These are phyloP conservation scores for Cygnus buccinator DNA, from an alignment of 2,113 vertebrate genomes.

Conservation along the genomic window DNA sequence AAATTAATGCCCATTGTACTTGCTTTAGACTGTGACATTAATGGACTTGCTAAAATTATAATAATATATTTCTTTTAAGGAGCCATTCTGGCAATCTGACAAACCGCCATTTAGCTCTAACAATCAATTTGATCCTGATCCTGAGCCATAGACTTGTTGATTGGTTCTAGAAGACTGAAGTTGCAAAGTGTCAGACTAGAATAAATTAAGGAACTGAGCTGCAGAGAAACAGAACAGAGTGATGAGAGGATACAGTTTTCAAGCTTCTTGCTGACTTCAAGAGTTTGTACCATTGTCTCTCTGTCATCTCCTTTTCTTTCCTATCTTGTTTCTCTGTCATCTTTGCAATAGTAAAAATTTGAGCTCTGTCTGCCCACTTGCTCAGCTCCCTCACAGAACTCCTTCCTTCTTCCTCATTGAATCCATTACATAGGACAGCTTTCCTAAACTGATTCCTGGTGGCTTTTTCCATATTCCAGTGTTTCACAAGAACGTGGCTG, in stretches of 20 bases:
- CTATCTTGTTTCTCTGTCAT: not conserved
- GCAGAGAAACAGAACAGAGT: not conserved
- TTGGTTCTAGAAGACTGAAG: not conserved
- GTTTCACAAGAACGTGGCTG: not conserved
- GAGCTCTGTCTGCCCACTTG: not conserved
- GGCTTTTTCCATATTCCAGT: not conserved
- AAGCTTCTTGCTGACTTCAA: not conserved
- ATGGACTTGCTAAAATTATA: not conserved
- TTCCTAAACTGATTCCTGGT: not conserved
- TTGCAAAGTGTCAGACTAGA: not conserved
- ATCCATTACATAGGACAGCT: not conserved
- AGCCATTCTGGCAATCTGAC: not conserved
- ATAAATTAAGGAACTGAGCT: not conserved
- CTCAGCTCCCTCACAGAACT: not conserved
- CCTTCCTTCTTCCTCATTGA: not conserved
- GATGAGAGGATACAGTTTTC: not conserved
- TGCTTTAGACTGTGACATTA: not conserved
- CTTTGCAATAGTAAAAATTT: not conserved
- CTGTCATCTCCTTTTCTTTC: not conserved
- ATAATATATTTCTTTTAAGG: not conserved
- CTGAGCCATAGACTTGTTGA: not conserved
- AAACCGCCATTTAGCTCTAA: not conserved
- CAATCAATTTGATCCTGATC: not conserved
- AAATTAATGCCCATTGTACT: not conserved
- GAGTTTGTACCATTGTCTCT: not conserved